Percentiles rank a stretch among this genome's conserved stretches.
These are phyloP conservation scores for Chiridota heheva DNA, from an alignment of 35 echinoderm and acorn worm species.

Conservation along the genomic window DNA sequence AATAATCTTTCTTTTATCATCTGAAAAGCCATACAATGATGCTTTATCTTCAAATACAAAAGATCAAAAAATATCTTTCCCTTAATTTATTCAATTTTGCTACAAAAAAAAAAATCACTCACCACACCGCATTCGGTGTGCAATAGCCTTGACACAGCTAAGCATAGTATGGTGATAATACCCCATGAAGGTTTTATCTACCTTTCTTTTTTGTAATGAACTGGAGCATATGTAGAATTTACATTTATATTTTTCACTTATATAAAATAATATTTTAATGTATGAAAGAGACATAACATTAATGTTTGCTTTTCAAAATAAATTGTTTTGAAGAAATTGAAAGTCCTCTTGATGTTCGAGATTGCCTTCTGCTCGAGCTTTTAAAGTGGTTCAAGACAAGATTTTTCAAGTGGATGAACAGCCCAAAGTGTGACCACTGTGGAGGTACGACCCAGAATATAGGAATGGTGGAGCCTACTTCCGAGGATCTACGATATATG, in stretches of 20 bases:
- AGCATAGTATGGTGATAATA: no score
- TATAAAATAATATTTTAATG: not conserved
- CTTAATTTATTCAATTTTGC: no score
- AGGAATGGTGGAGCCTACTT: constrained; percentile 69
- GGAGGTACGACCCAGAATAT: constrained; percentile 47
- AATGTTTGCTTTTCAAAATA: no score
- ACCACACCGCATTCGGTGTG: no score
- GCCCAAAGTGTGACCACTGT: constrained; percentile 70
- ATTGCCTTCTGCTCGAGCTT: constrained; percentile 81
- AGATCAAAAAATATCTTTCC: no score
- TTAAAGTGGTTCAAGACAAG: constrained; percentile 90
- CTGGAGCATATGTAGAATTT: not conserved
- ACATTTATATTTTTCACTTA: not conserved
- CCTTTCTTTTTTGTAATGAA: not conserved
- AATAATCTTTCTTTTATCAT: no score
- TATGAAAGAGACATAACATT: not conserved
- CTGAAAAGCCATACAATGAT: no score
- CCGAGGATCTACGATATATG: constrained; percentile 75
- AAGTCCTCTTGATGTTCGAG: constrained; percentile 54
- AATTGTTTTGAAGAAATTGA: no score
- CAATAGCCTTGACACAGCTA: no score
- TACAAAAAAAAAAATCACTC: no score
- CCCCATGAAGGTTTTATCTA: no score
- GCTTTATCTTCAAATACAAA: no score
- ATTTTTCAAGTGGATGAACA: constrained; percentile 91